phyloP scores from a whole-genome alignment of 1,140 invertebrate species.

The Hycleus cichorii region DNA sequence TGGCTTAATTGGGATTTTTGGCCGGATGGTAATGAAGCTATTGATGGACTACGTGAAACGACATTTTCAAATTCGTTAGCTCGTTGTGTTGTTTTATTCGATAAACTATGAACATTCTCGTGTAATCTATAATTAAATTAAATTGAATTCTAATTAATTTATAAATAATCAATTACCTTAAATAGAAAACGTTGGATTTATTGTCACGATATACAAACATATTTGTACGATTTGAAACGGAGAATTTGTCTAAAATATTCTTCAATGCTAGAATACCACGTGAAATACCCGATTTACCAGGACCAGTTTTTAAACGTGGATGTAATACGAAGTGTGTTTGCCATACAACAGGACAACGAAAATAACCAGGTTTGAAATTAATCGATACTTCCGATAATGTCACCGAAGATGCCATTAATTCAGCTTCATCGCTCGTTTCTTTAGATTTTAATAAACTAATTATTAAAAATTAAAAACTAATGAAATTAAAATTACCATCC shows the following conservation, averaged over 20 bases:
- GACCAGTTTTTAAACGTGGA: constrained; percentile 61
- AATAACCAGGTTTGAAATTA: constrained; percentile 57
- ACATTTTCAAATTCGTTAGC: constrained; percentile 37
- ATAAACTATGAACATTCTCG: constrained; percentile 37
- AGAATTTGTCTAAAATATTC: constrained; percentile 62
- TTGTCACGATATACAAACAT: constrained; percentile 75
- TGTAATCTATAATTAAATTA: constrained; percentile 33
- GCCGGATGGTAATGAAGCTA: constrained; percentile 39
- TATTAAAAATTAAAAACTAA: background rate
- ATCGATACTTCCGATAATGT: constrained; percentile 45
- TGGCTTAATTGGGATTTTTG: constrained; percentile 30
- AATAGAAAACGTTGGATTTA: constrained; percentile 63
- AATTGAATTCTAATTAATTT: background rate
- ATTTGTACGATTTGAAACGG: constrained; percentile 67
- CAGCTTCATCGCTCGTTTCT: constrained; percentile 32
- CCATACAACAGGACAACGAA: constrained; percentile 69
- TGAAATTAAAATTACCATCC: constrained; percentile 27
- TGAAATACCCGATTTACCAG: constrained; percentile 52
- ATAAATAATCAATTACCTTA: constrained; percentile 35
- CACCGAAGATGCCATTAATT: constrained; percentile 17
- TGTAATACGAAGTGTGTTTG: constrained; percentile 63
- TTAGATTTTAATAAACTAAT: background rate
- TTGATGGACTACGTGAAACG: constrained; percentile 45
- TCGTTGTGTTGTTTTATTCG: constrained; percentile 21
- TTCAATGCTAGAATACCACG: constrained; percentile 58